These are phyloP conservation scores for Hydriomena furcata DNA, from an alignment of 2,888 invertebrate genomes.

Conservation along the genomic window DNA sequence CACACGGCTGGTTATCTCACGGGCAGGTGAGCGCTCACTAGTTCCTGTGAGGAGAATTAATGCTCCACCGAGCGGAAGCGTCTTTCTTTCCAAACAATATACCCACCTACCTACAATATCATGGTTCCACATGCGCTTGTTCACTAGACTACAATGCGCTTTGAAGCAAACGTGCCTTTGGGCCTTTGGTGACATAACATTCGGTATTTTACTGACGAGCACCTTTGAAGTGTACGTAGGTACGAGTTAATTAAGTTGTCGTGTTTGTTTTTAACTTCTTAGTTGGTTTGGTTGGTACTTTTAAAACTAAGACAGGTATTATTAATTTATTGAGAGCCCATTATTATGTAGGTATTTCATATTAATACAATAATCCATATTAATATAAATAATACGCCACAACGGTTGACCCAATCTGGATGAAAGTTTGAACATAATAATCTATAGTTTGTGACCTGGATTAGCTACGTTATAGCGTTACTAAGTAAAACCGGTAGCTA, in stretches of 20 bases:
- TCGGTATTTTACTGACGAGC: background rate
- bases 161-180: constrained; percentile 26
- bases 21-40: constrained; percentile 41
- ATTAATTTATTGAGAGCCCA: no score
- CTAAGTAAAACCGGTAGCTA: no score
- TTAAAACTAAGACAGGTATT: no score
- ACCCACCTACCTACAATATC: constrained; percentile 17
- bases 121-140: constrained; percentile 10
- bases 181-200: constrained; percentile 7
- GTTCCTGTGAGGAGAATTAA: constrained; percentile 58
- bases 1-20: constrained; percentile 30
- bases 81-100: constrained; percentile 61
- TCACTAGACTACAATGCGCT: constrained; percentile 21
- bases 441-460: no score
- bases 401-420: no score
- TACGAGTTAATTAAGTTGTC: background rate
- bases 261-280: background rate
- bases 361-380: no score
- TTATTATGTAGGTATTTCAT: no score
- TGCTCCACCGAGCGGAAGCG: constrained; percentile 65
- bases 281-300: background rate
- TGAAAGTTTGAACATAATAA: no score
- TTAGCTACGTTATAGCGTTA: no score
- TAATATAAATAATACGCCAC: no score
- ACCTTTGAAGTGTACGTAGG: background rate